These are phyloP conservation scores for Acanthiza pusilla DNA, from an alignment of 2,797 vertebrate genomes.

Conservation along the genomic window DNA sequence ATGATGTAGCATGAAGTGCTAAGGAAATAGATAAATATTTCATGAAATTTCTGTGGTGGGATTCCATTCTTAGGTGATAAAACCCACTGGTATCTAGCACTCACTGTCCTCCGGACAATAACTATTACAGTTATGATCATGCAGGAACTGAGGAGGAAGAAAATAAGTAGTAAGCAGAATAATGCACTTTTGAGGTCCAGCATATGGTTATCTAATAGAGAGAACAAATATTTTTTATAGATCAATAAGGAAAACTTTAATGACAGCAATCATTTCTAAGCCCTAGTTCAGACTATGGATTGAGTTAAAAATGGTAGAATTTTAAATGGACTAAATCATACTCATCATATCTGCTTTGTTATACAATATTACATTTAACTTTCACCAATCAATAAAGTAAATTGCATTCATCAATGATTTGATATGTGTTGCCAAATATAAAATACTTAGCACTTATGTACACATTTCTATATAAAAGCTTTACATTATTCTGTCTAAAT, in stretches of 20 bases:
- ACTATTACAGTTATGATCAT: background rate
- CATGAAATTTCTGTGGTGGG: background rate
- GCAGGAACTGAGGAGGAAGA: background rate
- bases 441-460: background rate
- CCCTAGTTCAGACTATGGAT: background rate
- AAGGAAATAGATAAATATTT: background rate
- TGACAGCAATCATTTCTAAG: background rate
- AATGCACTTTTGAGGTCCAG: background rate
- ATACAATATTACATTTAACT: background rate
- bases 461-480: background rate
- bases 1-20: background rate
- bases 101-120: background rate
- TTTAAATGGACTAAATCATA: background rate
- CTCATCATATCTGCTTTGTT: background rate
- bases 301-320: background rate
- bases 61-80: background rate
- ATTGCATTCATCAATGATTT: conserved; percentile 14
- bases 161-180: background rate
- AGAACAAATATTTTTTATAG: background rate
- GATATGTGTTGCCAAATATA: background rate
- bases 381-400: background rate
- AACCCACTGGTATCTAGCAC: background rate
- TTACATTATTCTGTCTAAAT: conserved; percentile 14
- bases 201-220: background rate
- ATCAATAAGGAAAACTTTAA: background rate